A percentile compares a stretch with the other conserved stretches of the same genome.
Conservation (phyloP, 2,888 invertebrate species). For the Kryphioiulus occultus region DNA sequence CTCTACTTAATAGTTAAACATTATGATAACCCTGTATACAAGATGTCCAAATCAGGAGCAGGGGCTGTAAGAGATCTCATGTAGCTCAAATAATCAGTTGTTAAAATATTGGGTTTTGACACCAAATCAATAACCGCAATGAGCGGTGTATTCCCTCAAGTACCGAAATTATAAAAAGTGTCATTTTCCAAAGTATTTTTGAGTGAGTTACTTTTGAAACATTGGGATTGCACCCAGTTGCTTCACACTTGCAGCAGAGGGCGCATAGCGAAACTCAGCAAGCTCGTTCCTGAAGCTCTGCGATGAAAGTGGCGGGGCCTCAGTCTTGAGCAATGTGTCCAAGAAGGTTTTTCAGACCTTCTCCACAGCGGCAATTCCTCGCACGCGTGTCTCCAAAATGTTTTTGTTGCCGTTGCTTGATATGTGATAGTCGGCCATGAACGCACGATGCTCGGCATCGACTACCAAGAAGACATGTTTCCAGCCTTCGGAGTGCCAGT, state of each 20-base stretch:
- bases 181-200: too few species aligned
- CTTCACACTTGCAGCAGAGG: not conserved
- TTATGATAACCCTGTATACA: too few species aligned
- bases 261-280: not conserved
- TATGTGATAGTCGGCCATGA: constrained; percentile 23
- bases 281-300: not conserved
- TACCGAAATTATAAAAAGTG: too few species aligned
- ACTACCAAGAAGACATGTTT: constrained; percentile 8
- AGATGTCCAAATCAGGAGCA: too few species aligned
- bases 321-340: not conserved
- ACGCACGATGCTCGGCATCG: not conserved
- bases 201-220: too few species aligned
- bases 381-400: not conserved
- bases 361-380: not conserved
- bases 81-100: too few species aligned
- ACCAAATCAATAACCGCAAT: too few species aligned
- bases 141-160: too few species aligned
- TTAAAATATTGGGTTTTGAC: too few species aligned
- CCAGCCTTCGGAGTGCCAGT: not conserved
- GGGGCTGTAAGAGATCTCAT: too few species aligned
- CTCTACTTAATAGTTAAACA: too few species aligned
- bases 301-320: not conserved
- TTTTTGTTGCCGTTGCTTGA: constrained; percentile 4
- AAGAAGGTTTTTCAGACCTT: constrained; percentile 16
- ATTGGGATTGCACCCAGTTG: not conserved